phyloP scores from a whole-genome alignment of 2,888 invertebrate species.

The Ferdinandea cuprea region DNA sequence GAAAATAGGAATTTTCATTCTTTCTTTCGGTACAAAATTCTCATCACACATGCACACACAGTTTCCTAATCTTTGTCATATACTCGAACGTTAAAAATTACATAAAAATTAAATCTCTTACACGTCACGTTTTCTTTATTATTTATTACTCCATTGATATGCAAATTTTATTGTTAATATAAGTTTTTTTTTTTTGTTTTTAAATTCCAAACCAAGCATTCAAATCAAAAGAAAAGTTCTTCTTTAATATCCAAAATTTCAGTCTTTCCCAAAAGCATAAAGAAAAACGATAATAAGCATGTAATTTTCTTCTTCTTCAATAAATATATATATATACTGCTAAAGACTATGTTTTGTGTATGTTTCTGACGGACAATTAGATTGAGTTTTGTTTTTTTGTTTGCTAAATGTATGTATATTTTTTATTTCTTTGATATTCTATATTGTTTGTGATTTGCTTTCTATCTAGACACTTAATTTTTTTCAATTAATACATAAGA shows the following conservation, averaged over 20 bases:
- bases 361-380: slow-evolving; percentile 71
- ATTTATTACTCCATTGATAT: slow-evolving; percentile 61
- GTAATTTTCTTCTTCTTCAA: slow-evolving; percentile 10
- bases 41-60: slow-evolving; percentile 67
- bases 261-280: slow-evolving; percentile 71
- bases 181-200: too few species aligned
- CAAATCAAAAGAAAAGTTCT: slow-evolving; percentile 30
- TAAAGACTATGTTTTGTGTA: slow-evolving; percentile 64
- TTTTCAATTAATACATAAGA: slow-evolving; percentile 50
- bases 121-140: slow-evolving; percentile 12
- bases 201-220: slow-evolving; percentile 31
- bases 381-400: slow-evolving; percentile 35
- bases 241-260: slow-evolving; percentile 64
- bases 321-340: slow-evolving; percentile 16
- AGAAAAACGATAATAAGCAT: slow-evolving; percentile 15
- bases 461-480: slow-evolving; percentile 69
- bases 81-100: slow-evolving; percentile 64
- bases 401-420: slow-evolving; percentile 56
- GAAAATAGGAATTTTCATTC: slow-evolving; percentile 70
- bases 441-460: slow-evolving; percentile 53
- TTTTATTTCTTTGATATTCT: slow-evolving; percentile 36
- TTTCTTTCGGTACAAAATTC: slow-evolving; percentile 67
- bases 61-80: slow-evolving; percentile 51
- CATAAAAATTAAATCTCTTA: slow-evolving; percentile 48
- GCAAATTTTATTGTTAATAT: slow-evolving; percentile 63